A percentile compares a stretch with the other conserved stretches of the same genome.
Evolutionary conservation across 2,888 invertebrate genomes (phyloP).

Genomic region (Drosophila paranaensis): DNA sequence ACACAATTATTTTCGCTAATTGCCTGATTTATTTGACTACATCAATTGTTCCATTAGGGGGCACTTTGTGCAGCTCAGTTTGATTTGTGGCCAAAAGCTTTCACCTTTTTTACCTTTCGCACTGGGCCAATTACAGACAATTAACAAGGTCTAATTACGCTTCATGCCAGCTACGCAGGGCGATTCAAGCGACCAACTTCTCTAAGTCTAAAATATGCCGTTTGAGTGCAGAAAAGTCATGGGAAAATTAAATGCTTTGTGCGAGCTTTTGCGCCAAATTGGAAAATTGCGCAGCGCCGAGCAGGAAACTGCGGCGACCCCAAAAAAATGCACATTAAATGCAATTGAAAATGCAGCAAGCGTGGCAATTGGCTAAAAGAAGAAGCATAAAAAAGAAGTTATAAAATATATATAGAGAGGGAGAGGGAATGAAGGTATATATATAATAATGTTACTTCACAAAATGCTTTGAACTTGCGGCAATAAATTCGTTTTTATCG

Average conservation of each 20-base stretch:
- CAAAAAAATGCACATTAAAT: conserved; percentile 42
- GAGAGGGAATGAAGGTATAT: background rate
- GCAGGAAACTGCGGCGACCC: conserved; percentile 2
- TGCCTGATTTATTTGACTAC: background rate
- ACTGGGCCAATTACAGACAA: conserved; percentile 42
- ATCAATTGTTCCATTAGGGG: conserved; percentile 4
- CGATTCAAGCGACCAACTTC: conserved; percentile 7
- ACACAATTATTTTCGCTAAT: background rate
- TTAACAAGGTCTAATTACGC: conserved; percentile 52
- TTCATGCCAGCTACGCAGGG: background rate
- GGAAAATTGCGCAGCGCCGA: conserved; percentile 16
- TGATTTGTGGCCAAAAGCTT: conserved; percentile 23
- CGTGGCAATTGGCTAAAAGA: conserved; percentile 37
- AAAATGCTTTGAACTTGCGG: conserved; percentile 72
- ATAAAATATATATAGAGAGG: background rate
- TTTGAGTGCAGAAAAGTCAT: conserved; percentile 55
- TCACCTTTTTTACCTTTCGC: conserved; percentile 19
- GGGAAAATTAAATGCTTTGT: conserved; percentile 58
- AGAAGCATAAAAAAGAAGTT: conserved; percentile 7
- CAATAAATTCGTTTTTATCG: conserved; percentile 68
- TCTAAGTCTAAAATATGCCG: conserved; percentile 33
- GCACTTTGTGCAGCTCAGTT: background rate
- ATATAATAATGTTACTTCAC: conserved; percentile 39
- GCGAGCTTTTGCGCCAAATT: conserved; percentile 39
- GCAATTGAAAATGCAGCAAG: conserved; percentile 77